Evolutionary conservation across 1,140 invertebrate species (phyloP).

Genomic region (Anastrepha obliqua): DNA sequence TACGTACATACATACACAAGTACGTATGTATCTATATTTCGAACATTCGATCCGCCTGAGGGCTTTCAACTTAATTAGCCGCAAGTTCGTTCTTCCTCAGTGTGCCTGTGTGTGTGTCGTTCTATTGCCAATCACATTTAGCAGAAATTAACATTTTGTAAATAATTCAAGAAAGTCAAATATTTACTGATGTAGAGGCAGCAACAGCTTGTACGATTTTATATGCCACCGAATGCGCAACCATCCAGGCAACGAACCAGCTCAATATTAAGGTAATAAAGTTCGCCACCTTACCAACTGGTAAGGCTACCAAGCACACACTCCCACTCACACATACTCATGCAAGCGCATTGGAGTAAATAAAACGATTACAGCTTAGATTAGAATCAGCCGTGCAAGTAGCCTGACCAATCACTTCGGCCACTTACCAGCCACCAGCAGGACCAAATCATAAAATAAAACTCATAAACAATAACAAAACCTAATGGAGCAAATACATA

Average conservation of each 20-base stretch:
- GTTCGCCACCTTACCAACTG: not conserved
- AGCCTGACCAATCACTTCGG: not conserved
- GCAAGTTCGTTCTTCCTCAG: not conserved
- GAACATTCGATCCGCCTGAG: not conserved
- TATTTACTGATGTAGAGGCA: constrained; percentile 28
- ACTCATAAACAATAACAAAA: constrained; percentile 50
- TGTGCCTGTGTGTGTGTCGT: not conserved
- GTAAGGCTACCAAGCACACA: not conserved
- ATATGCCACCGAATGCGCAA: not conserved
- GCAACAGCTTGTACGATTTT: constrained; percentile 24
- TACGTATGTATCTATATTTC: not conserved
- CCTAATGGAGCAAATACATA: constrained; percentile 8
- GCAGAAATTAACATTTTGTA: constrained; percentile 56
- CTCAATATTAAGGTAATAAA: not conserved
- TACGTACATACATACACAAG: not conserved
- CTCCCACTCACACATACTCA: not conserved
- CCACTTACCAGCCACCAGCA: not conserved
- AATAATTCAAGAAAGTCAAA: constrained; percentile 55
- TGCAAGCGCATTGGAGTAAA: not conserved
- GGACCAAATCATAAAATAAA: not conserved
- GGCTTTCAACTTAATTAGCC: constrained; percentile 45
- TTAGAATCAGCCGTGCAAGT: not conserved
- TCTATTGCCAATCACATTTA: constrained; percentile 39
- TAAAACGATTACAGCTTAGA: not conserved
- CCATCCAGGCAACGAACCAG: not conserved